A percentile compares a stretch with the other conserved stretches of the same genome.
These are phyloP conservation scores for Myotis daubentonii DNA, from an alignment of 2,797 vertebrate species.

Conservation along the genomic window DNA sequence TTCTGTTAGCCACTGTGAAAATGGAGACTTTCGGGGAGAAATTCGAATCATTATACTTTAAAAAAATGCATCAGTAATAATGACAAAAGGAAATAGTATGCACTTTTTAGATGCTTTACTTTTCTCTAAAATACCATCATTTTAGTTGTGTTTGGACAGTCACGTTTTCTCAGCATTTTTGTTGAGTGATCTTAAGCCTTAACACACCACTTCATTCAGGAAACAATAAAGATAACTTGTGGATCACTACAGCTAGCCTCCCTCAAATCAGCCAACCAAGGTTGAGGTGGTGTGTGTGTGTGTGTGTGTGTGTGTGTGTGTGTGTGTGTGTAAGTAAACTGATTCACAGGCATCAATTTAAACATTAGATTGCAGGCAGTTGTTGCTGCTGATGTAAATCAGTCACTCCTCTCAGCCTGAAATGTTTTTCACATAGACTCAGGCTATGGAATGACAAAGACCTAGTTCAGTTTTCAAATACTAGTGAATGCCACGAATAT, in stretches of 20 bases:
- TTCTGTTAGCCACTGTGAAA: not conserved
- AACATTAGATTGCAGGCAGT: not conserved
- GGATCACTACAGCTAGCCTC: not conserved
- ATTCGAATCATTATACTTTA: not conserved
- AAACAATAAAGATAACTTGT: constrained; percentile 9
- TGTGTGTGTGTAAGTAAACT: not conserved
- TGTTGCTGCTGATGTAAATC: constrained; percentile 9
- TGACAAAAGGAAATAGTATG: not conserved
- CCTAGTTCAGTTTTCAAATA: constrained; percentile 25
- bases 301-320: not conserved
- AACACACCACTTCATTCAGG: not conserved
- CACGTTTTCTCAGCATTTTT: constrained; percentile 10
- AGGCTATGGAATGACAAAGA: not conserved
- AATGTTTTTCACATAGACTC: constrained; percentile 26
- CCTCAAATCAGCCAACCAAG: constrained; percentile 1
- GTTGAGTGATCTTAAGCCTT: not conserved
- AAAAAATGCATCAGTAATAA: not conserved
- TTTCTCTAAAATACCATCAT: not conserved
- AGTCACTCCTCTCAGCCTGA: not conserved
- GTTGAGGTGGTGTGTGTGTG: not conserved
- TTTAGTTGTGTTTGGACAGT: not conserved
- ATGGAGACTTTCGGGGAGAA: not conserved
- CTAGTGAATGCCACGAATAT: constrained; percentile 8
- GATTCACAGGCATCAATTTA: constrained; percentile 28
- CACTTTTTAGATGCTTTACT: constrained; percentile 1